phyloP scores from a whole-genome alignment of 2,888 invertebrate species.

The Nyleta sp. region DNA sequence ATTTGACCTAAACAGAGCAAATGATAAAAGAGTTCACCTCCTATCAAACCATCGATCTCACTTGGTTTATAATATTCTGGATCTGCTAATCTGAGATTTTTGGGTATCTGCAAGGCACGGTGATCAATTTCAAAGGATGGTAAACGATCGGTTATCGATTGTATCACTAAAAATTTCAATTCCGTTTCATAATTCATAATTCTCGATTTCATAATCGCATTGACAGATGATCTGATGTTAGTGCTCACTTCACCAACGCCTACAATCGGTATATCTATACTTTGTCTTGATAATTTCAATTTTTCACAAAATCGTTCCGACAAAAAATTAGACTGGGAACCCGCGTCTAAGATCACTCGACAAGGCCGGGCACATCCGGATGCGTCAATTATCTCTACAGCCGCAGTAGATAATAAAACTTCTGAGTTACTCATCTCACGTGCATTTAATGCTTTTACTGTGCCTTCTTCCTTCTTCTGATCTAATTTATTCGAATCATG shows the following conservation, averaged over 20 bases:
- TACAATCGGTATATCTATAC: slow-evolving; percentile 17
- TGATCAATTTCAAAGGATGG: slow-evolving; percentile 7
- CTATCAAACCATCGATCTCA: slow-evolving; percentile 59
- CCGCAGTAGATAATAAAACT: slow-evolving; percentile 38
- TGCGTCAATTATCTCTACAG: slow-evolving; percentile 12
- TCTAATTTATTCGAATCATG: slow-evolving; percentile 9
- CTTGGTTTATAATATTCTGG: slow-evolving; percentile 30
- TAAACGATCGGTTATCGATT: slow-evolving; percentile 7
- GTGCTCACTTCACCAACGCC: slow-evolving; percentile 17
- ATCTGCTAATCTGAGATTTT: slow-evolving; percentile 59
- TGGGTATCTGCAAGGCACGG: neutral
- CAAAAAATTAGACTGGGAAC: slow-evolving; percentile 44
- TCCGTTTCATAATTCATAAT: neutral
- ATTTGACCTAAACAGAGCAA: slow-evolving; percentile 54
- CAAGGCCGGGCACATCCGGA: neutral
- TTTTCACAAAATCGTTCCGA: slow-evolving; percentile 15
- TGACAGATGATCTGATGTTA: neutral
- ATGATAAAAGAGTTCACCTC: slow-evolving; percentile 48
- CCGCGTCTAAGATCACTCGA: slow-evolving; percentile 37
- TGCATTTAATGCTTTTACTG: slow-evolving; percentile 15
- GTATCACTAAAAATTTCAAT: slow-evolving; percentile 6
- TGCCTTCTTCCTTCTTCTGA: neutral
- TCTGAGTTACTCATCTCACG: slow-evolving; percentile 13
- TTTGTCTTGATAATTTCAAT: slow-evolving; percentile 1
- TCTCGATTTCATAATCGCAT: slow-evolving; percentile 8